Conservation (phyloP, 2,113 vertebrate species). For the Leiothrix lutea region DNA sequence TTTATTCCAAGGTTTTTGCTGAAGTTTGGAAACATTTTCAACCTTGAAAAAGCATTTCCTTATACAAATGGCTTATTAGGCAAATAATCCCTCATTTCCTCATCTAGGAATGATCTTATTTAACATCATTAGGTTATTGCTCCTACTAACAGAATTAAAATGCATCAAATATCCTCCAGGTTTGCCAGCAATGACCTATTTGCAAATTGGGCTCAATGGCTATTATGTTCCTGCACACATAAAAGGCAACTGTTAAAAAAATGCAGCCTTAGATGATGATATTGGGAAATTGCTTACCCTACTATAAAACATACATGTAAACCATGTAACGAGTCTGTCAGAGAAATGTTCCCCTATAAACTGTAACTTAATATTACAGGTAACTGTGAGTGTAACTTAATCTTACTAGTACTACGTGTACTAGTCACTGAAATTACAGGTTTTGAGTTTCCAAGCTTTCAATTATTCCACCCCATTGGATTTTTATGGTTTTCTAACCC, state of each 20-base stretch:
- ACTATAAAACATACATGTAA: neutral
- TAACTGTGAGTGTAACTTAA: neutral
- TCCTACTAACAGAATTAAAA: neutral
- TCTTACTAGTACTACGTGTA: neutral
- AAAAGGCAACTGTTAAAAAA: neutral
- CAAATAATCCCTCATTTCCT: neutral
- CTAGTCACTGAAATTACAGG: neutral
- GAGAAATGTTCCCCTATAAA: neutral
- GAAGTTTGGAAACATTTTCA: neutral
- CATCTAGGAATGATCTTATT: neutral
- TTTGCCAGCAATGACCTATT: neutral
- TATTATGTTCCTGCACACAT: neutral
- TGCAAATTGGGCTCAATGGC: neutral
- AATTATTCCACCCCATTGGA: neutral
- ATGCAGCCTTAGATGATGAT: neutral
- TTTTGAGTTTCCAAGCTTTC: neutral
- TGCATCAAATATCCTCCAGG: neutral
- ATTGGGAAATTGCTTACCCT: neutral
- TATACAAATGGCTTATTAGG: neutral
- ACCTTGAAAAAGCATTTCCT: neutral
- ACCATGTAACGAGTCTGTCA: neutral
- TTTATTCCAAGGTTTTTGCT: neutral
- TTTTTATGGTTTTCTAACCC: neutral
- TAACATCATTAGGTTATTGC: neutral
- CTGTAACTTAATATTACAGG: neutral